phyloP scores from a whole-genome alignment of 2,888 invertebrate genomes.

The Malachius bipustulatus region DNA sequence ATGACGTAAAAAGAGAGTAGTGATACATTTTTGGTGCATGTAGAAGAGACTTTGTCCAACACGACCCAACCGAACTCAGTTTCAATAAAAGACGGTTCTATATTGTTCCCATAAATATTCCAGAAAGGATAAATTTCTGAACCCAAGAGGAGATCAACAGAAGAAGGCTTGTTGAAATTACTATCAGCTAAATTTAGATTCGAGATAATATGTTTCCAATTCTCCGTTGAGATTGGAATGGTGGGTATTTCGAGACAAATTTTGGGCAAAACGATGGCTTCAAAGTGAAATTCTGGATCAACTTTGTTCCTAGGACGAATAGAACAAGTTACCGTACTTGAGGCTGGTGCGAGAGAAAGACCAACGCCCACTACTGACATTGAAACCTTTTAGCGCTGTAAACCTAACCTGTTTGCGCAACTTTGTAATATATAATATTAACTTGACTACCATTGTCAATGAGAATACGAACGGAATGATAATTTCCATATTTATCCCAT shows the following conservation, averaged over 20 bases:
- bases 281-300: neutral
- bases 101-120: neutral
- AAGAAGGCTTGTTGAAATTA: neutral
- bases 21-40: too few relatives aligned
- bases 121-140: neutral
- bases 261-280: conserved; percentile 2
- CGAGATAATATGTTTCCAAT: conserved; percentile 2
- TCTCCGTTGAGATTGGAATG: neutral
- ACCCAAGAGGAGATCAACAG: neutral
- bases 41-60: too few relatives aligned
- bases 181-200: neutral
- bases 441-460: neutral
- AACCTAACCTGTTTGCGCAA: neutral
- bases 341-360: neutral
- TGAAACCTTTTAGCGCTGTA: neutral
- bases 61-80: conserved; percentile 1
- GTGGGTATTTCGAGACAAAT: conserved; percentile 1
- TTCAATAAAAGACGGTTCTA: neutral
- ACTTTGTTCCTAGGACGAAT: conserved; percentile 1
- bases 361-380: neutral
- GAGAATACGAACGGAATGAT: conserved; percentile 2
- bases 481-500: neutral
- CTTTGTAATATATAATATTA: neutral
- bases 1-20: too few relatives aligned
- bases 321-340: neutral